Evolutionary conservation across 2,797 vertebrate genomes (phyloP).

Genomic region (Anisognathus igniventris): DNA sequence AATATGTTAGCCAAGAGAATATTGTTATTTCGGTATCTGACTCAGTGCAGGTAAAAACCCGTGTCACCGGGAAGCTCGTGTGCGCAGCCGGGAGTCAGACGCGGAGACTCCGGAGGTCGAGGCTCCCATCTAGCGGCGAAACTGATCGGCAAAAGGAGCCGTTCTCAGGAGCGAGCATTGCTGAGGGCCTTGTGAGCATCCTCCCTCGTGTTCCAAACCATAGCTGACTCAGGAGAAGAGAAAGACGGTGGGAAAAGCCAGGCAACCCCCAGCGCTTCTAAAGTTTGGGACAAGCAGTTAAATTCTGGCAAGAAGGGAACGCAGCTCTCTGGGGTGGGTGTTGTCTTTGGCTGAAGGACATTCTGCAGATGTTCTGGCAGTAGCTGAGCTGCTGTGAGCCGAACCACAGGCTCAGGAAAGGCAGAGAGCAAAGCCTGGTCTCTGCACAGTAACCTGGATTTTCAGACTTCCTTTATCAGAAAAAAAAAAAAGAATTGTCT

Average conservation of each 20-base stretch:
- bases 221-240: not conserved
- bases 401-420: not conserved
- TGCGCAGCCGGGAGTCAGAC: accelerated
- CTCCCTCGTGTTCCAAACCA: not conserved
- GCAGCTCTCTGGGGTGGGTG: not conserved
- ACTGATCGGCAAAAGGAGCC: not conserved
- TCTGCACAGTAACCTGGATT: not conserved
- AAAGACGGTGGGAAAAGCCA: not conserved
- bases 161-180: accelerated
- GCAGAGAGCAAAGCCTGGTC: not conserved
- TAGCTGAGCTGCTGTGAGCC: accelerated
- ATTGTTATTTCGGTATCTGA: not conserved
- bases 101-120: not conserved
- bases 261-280: not conserved
- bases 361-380: not conserved
- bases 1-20: not conserved
- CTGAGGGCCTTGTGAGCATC: not conserved
- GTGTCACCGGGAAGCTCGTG: accelerated
- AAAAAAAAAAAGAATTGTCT: accelerated
- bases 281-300: not conserved
- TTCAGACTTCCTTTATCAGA: not conserved
- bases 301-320: not conserved
- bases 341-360: not conserved
- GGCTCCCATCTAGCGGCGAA: constrained; percentile 61
- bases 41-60: accelerated